These are phyloP conservation scores for Pseudorhombus dupliciocellatus DNA, from an alignment of 2,113 vertebrate genomes.

Conservation along the genomic window DNA sequence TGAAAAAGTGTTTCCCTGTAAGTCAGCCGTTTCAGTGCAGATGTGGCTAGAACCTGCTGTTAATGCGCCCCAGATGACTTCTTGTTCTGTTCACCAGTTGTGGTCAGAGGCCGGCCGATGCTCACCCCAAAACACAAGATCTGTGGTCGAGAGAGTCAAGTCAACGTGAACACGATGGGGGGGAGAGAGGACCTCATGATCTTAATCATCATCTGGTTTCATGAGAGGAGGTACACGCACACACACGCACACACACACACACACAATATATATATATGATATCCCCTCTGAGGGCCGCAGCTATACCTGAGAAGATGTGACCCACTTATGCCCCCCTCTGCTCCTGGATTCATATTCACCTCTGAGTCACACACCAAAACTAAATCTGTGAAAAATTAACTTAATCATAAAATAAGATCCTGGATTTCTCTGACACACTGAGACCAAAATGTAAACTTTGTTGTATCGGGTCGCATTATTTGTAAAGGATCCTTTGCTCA, in stretches of 20 bases:
- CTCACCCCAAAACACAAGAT: conserved; percentile 42
- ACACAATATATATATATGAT: conserved; percentile 25
- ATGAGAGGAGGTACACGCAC: conserved; percentile 39
- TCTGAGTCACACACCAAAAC: conserved; percentile 31
- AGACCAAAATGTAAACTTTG: neutral
- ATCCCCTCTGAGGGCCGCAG: conserved; percentile 28
- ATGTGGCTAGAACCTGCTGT: conserved; percentile 1
- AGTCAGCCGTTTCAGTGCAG: neutral
- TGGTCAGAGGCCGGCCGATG: conserved; percentile 55
- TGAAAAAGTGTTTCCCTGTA: no score
- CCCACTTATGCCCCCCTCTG: conserved; percentile 13
- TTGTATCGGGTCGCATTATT: no score
- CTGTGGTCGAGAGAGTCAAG: conserved; percentile 37
- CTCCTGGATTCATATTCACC: conserved; percentile 30
- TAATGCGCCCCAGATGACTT: conserved; percentile 68
- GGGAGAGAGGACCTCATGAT: conserved; percentile 64
- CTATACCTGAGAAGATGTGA: conserved; percentile 42
- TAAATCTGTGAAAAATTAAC: conserved; percentile 34
- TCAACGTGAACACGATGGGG: conserved; percentile 59
- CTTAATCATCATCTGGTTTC: conserved; percentile 69
- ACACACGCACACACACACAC: conserved; percentile 31
- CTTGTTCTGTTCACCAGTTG: conserved; percentile 11
- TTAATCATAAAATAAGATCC: conserved; percentile 5
- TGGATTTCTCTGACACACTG: conserved; percentile 22
- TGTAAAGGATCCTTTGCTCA: no score